Evolutionary conservation across 2,113 vertebrate species (phyloP).

Genomic region (Oreochromis spilurus): DNA sequence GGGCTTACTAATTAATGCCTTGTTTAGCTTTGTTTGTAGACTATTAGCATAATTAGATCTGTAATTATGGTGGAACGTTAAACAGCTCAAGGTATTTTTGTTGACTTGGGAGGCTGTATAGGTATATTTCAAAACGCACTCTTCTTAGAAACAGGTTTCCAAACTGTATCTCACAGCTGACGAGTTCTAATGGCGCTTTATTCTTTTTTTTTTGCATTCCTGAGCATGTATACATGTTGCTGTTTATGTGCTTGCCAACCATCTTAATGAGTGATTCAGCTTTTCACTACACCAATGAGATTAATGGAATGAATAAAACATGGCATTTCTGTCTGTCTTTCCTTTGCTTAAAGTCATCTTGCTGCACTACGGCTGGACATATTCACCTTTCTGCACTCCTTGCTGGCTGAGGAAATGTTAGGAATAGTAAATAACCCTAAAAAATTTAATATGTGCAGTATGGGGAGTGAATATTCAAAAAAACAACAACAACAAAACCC

Average conservation of each 20-base stretch:
- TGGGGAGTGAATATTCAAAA: not conserved
- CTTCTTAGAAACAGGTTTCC: not conserved
- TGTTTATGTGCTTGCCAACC: not conserved
- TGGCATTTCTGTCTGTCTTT: not conserved
- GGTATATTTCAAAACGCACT: not conserved
- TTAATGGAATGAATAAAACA: not conserved
- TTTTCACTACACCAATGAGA: not conserved
- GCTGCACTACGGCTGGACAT: not conserved
- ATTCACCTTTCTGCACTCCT: not conserved
- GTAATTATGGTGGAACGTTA: slow-evolving; percentile 11
- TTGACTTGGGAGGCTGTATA: slow-evolving; percentile 1
- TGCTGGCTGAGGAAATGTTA: not conserved
- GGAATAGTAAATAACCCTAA: not conserved
- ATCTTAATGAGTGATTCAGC: not conserved
- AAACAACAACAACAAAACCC: not conserved
- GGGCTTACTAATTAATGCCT: not conserved
- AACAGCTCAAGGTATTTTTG: not conserved
- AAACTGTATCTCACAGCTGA: not conserved
- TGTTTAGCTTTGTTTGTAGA: slow-evolving; percentile 20
- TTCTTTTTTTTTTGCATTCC: not conserved
- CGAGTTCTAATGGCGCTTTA: not conserved
- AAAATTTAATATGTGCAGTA: not conserved
- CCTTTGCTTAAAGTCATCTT: not conserved
- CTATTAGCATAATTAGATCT: slow-evolving; percentile 25
- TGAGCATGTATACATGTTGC: not conserved